Evolutionary conservation across 2,888 invertebrate genomes (phyloP).

Genomic region (Lepidocyrtinus sp.): DNA sequence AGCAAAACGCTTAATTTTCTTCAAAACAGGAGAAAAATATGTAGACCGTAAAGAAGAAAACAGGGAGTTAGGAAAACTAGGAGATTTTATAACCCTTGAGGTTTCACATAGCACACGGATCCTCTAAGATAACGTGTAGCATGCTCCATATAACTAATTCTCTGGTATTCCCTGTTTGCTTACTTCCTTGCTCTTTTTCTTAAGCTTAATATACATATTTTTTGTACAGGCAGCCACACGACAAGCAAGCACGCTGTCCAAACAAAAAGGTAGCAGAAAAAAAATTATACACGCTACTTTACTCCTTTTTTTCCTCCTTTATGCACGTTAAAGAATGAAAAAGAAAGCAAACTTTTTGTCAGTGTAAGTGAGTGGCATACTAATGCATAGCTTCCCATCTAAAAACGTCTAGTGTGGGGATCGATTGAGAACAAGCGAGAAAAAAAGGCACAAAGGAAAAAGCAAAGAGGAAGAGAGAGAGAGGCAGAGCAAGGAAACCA

Average conservation of each 20-base stretch:
- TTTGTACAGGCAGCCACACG: not conserved
- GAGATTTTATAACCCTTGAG: too few species aligned
- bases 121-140: slow-evolving; percentile 20
- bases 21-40: not conserved
- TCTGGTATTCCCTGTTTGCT: slow-evolving; percentile 31
- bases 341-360: slow-evolving; percentile 14
- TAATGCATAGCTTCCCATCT: slow-evolving; percentile 13
- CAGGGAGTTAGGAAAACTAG: not conserved
- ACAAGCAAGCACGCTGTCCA: slow-evolving; percentile 6
- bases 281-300: slow-evolving; percentile 17
- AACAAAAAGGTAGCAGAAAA: slow-evolving; percentile 10
- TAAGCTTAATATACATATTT: slow-evolving; percentile 8
- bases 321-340: not conserved
- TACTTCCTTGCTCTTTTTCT: not conserved
- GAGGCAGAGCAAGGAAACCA: not conserved
- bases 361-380: slow-evolving; percentile 16
- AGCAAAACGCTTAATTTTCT: too few species aligned
- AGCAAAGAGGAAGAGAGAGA: slow-evolving; percentile 19
- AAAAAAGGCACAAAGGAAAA: slow-evolving; percentile 38
- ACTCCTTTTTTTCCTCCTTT: not conserved
- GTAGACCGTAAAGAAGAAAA: not conserved
- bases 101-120: too few species aligned
- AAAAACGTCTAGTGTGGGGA: slow-evolving; percentile 22
- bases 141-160: slow-evolving; percentile 51
- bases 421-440: slow-evolving; percentile 55